Percentiles rank a stretch among this genome's conserved stretches.
These are phyloP conservation scores for Tenthredo scrophulariae DNA, from an alignment of 2,888 invertebrate genomes.

Conservation along the genomic window DNA sequence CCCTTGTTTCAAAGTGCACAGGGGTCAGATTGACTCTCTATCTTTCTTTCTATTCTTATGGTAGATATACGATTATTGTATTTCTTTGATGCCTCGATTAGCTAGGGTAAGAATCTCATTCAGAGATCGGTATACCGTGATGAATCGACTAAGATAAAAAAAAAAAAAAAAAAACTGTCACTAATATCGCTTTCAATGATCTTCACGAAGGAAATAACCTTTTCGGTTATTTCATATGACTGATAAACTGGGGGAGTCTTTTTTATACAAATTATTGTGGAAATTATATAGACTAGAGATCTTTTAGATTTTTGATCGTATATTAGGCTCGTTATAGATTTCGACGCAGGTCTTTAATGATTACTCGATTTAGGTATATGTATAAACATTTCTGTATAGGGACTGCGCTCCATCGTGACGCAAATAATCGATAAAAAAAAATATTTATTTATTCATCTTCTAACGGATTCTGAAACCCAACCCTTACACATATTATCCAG, in stretches of 20 bases:
- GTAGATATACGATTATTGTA: not conserved
- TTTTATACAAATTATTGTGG: too few species aligned
- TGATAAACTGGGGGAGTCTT: not conserved
- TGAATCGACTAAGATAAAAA: not conserved
- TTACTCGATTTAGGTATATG: too few species aligned
- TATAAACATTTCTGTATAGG: not conserved
- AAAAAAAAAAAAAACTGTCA: not conserved
- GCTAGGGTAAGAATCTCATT: not conserved
- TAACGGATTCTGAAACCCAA: constrained; percentile 14
- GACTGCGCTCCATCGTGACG: not conserved
- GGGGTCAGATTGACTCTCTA: not conserved
- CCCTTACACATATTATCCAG: not conserved
- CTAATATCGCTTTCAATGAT: not conserved
- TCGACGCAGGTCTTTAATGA: too few species aligned
- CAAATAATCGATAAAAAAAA: not conserved
- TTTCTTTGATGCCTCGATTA: not conserved
- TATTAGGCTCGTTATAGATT: too few species aligned
- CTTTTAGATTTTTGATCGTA: too few species aligned
- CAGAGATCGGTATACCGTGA: not conserved
- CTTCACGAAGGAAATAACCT: not conserved
- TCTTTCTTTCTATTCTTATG: not conserved
- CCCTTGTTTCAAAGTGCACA: not conserved
- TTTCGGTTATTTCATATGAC: not conserved
- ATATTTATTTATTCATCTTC: not conserved
- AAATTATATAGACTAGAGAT: too few species aligned